Conservation (phyloP, 2,888 invertebrate genomes). For the Eutolmus rufibarbis region DNA sequence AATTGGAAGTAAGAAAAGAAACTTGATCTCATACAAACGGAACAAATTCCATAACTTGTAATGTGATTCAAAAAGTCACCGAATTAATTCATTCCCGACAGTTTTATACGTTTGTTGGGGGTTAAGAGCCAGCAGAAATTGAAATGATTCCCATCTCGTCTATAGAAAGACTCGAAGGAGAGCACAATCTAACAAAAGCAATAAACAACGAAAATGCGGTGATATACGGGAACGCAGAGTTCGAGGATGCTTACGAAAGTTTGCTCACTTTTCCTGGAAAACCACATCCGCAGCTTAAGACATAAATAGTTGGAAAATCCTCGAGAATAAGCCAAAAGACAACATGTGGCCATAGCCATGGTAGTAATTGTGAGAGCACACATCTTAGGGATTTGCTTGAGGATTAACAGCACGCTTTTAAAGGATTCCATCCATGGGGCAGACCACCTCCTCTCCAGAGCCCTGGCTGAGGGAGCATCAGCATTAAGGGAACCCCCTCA, state of each 20-base stretch:
- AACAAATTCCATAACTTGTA: not conserved
- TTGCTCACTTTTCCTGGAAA: not conserved
- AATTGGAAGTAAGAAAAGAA: too few relatives aligned
- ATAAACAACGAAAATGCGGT: not conserved
- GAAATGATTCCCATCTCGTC: not conserved
- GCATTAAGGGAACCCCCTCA: not conserved
- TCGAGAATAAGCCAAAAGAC: conserved; percentile 16
- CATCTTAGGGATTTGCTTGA: conserved; percentile 6
- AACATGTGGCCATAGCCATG: not conserved
- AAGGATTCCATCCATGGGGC: not conserved
- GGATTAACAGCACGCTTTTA: conserved; percentile 15
- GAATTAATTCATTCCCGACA: not conserved
- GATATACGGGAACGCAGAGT: not conserved
- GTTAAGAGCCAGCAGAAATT: not conserved
- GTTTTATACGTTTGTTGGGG: not conserved
- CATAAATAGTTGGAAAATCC: conserved; percentile 12
- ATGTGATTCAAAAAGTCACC: not conserved
- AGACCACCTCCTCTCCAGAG: not conserved
- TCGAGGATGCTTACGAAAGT: not conserved
- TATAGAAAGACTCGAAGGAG: not conserved
- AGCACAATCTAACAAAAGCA: not conserved
- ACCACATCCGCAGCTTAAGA: not conserved
- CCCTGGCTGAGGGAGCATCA: not conserved
- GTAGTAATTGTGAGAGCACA: conserved; percentile 14
- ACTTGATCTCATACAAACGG: not conserved